Percentiles rank a stretch among this genome's conserved stretches.
phyloP scores from a whole-genome alignment of 2,113 vertebrate species.

The Brachyhypopomus occidentalis region DNA sequence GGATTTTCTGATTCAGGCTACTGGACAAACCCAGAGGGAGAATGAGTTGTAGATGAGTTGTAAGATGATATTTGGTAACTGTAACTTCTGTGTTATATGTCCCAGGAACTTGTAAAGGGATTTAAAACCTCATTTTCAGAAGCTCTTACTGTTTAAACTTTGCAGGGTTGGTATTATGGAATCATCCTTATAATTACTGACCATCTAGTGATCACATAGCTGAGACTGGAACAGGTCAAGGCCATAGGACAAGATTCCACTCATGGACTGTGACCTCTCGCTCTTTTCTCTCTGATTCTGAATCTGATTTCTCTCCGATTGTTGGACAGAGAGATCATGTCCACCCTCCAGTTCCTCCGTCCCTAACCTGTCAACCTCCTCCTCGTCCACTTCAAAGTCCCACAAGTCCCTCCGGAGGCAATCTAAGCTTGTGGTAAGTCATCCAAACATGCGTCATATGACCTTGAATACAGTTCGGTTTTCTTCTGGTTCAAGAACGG shows the following conservation, averaged over 20 bases:
- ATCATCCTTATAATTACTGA: no score
- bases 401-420: constrained; percentile 78
- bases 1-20: no score
- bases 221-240: no score
- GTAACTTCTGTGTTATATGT: neutral
- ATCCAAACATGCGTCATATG: neutral
- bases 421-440: constrained; percentile 75
- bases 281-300: neutral
- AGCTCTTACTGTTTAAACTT: neutral
- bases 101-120: neutral
- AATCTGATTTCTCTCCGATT: constrained; percentile 72
- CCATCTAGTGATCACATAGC: no score
- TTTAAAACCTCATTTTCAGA: neutral
- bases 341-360: constrained; percentile 67
- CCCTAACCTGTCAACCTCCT: constrained; percentile 71
- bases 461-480: no score
- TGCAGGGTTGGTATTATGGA: neutral
- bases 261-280: neutral
- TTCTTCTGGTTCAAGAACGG: no score
- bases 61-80: neutral
- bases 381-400: constrained; percentile 70
- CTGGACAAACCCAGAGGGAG: no score
- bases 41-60: neutral
- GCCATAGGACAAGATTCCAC: no score
- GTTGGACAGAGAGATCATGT: constrained; percentile 82